Evolutionary conservation across 2,113 vertebrate species (phyloP).

Genomic region (Aspidoscelis tigris): DNA sequence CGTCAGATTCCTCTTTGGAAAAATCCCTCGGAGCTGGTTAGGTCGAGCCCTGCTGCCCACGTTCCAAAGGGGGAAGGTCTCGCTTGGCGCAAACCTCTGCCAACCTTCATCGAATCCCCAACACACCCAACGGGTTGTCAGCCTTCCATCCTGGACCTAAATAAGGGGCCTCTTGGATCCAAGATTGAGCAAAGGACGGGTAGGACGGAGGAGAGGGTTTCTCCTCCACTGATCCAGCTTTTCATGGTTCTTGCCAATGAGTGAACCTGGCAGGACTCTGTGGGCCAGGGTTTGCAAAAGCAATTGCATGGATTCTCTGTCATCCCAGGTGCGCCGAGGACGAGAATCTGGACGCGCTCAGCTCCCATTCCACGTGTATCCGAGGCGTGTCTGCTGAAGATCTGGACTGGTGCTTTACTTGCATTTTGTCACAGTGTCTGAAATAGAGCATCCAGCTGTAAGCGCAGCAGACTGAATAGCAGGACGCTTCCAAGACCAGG

Average conservation of each 20-base stretch:
- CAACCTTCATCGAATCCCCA: constrained; percentile 57
- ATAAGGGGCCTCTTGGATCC: constrained; percentile 18
- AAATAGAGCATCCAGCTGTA: too few species aligned
- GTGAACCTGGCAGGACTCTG: constrained; percentile 8
- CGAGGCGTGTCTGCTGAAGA: too few species aligned
- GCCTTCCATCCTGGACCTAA: constrained; percentile 51
- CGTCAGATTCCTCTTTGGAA: constrained; percentile 31
- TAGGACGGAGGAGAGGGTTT: neutral
- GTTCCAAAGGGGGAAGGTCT: accelerated
- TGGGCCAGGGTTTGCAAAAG: neutral
- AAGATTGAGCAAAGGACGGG: constrained; percentile 13
- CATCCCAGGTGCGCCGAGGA: neutral
- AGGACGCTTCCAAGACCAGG: too few species aligned
- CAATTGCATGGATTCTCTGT: neutral
- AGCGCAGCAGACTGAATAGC: too few species aligned
- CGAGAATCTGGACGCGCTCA: too few species aligned
- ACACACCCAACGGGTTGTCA: neutral
- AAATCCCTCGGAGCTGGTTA: constrained; percentile 22
- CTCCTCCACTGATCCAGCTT: accelerated
- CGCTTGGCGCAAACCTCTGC: neutral
- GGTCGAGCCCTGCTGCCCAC: neutral
- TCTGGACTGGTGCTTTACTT: too few species aligned
- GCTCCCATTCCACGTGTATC: too few species aligned
- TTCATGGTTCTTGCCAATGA: constrained; percentile 15
- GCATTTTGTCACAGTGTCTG: too few species aligned